Evolutionary conservation across 2,888 invertebrate species (phyloP), one percentile per base, ranked within the genome.

Genomic region (Allophyes oxyacanthae): DNA sequence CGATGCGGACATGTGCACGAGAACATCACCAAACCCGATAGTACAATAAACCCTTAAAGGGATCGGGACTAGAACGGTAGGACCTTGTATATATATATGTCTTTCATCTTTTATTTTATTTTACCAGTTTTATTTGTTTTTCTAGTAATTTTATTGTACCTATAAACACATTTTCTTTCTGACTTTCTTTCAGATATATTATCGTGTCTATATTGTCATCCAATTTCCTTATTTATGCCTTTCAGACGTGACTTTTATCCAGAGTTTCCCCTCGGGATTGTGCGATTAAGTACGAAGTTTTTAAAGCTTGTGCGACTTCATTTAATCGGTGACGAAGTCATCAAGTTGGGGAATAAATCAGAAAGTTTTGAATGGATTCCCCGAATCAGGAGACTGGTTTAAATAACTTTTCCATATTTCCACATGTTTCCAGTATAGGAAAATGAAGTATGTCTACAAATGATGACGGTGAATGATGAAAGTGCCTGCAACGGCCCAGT

Each of bases 291-390:
- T 28, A 28, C 7, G n/a, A 46, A 46, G 46, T 46, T 46, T 10
- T 14, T 8, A 46, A 37, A 26, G 46, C 46, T 46, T 26, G 26
- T 14, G 14, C 33, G 44, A 7, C 45, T 36, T 34, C 34, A 13
- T 34, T 25, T 46, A 46, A 46, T 46, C 46, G 37, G 28, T 8
- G 14, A 26, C 14, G n/a, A 36, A 26, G 26, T 33, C 10, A 25
- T 15, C 13, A 30, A 42, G 6, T n/a, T 26, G 11, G 11, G 9
- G 14, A 25, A 14, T 14, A 36, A 28, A 14, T 30, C 28, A 28
- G 1, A 4, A 46, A 37, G 36, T 15, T 30, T 28, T 26, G 10
- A 36, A 46, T 37, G 26, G 28, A 30, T 46, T 46, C 25, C 20
- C 13, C 14, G 14, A 34, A 44, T 33, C 1, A 33, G 2, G 20